Base-by-base conservation (phyloP, 2,113 vertebrate genomes). In the Connochaetes taurinus region DNA sequence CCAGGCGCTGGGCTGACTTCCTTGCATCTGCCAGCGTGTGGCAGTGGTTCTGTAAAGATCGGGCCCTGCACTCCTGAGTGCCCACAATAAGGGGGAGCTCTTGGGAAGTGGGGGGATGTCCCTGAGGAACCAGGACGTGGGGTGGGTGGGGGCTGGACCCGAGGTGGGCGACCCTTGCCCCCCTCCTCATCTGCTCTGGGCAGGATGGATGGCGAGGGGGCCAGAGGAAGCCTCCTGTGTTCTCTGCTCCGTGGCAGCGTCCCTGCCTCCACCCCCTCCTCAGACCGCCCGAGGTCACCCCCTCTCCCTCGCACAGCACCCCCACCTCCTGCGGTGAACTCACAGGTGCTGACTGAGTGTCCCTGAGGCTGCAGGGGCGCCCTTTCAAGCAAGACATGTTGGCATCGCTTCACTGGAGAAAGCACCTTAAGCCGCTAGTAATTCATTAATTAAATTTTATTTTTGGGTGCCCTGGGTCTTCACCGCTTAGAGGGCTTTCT, bases 21-120 rank as follows among this genome's bases (percentile, higher is more conserved):
- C 83, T 50, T 67, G 16, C 43, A 2, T 52, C 50, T 71, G 95
- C 92, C 58, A 62, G 95, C 67, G 19, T 80, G 89, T 86, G 92
- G 78, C 55, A 60, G 53, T 36, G 55, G 21, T 58, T 89, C 76
- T 92, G 64, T 47, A 84, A 71, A 95, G 83, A 71, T 17, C 16
- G 0, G 47, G 19, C 33, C 31, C 21, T 25, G 27, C 3, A 2
- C 74, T 21, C 13, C 33, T 16, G 11, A 62, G 43, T 12, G 27
- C 25, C 53, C 6, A 27, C 17, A 0, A 23, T n/a, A 3, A 14
- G 14, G 12, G 12, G 31, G 8, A 8, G n/a, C 62, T 13, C 3
- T 23, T 6, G 17, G 58, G 50, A 47, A 6, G 31, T 62, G 33
- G 33, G 3, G 23, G 14, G 58, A 4, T 7, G 43, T 43, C 21